phyloP scores from a whole-genome alignment of 2,113 vertebrate genomes.

The Azemiops feae region DNA sequence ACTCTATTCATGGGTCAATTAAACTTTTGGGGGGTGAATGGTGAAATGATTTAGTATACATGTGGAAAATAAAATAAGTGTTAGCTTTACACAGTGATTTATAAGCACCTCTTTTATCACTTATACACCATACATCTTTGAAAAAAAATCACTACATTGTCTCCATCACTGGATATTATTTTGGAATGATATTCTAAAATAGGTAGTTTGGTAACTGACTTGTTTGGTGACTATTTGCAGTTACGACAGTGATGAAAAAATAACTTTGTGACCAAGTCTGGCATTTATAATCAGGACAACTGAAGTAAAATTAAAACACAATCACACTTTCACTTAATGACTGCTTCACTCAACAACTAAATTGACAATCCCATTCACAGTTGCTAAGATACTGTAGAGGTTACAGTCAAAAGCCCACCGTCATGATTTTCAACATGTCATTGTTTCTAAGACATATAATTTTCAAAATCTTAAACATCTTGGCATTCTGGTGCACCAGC shows the following conservation, averaged over 20 bases:
- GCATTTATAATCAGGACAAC: background rate
- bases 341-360: background rate
- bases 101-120: background rate
- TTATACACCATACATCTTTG: conserved; percentile 20
- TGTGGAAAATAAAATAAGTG: conserved; percentile 10
- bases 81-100: background rate
- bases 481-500: background rate
- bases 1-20: conserved; percentile 8
- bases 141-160: conserved; percentile 13
- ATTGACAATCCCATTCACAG: background rate
- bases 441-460: background rate
- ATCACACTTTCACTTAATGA: background rate
- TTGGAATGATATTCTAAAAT: background rate
- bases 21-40: background rate
- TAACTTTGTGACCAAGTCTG: background rate
- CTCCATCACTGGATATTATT: background rate
- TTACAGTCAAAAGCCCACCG: background rate
- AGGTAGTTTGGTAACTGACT: background rate
- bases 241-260: background rate
- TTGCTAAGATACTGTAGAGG: background rate
- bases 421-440: background rate
- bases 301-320: background rate
- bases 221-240: background rate
- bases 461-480: background rate
- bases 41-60: background rate